Base-by-base conservation (phyloP, 1,140 invertebrate species). In the Plectrocnemia conspersa region DNA sequence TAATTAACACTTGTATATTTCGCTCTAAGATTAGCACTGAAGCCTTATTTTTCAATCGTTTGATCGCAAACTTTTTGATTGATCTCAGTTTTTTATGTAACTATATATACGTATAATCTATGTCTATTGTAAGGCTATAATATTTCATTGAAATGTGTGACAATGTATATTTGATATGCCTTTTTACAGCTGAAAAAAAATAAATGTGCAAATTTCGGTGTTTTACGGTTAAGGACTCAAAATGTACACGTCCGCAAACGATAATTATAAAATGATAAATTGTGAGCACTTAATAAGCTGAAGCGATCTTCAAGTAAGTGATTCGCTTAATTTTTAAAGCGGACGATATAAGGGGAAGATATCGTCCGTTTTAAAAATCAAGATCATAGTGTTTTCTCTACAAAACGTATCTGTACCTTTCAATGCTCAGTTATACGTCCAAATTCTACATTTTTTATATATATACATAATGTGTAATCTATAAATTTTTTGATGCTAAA, bases 381-480 rank as follows among this genome's bases (percentile, higher is more conserved):
- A n/a, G n/a, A n/a, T 42, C 55, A 50, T 46, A 47, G 49, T 47
- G 52, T 59, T 56, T n/a, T n/a, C n/a, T n/a, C n/a, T 41, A 41
- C 35, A 4, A 41, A 56, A 36, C n/a, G 36, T 23, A 50, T 54
- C 50, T 58, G 42, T 55, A 61, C 48, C 38, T 52, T 61, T 54
- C 36, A 58, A 61, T 61, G 59, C 59, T 61, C 59, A 61, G 54
- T 61, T 61, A 61, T 54, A 61, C 59, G 59, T 61, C 59, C 59
- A 61, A n/a, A 54, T 54, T 61, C 59, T 61, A 61, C 59, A 61
- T 56, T 60, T 60, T n/a, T 56, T 56, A 56, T 60, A 60, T 49
- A 49, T 60, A 55, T 48, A 48, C 15, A 13, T 36, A 36, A n/a
- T n/a, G n/a, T n/a, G n/a, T n/a, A n/a, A n/a, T n/a, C n/a, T n/a